Conservation (phyloP, 2,113 vertebrate genomes). For the Syngnathus scovelli region DNA sequence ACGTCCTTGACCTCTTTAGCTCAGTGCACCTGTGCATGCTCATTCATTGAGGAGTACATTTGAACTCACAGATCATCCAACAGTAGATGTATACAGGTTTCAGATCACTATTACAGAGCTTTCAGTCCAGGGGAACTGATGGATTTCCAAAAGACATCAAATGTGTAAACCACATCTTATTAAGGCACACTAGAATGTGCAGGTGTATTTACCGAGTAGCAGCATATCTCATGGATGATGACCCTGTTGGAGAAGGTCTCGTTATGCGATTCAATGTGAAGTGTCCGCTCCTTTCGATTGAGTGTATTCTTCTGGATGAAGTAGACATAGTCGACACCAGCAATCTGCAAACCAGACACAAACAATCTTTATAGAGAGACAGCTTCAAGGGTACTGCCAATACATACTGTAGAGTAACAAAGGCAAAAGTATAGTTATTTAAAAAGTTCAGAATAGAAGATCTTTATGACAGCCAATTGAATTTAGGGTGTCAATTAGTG, state of each 20-base stretch:
- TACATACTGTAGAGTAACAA: not conserved
- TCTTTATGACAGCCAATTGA: not conserved
- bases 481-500: not conserved
- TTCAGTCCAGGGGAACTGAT: slow-evolving; percentile 6
- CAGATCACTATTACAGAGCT: slow-evolving; percentile 14
- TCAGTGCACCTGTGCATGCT: slow-evolving; percentile 18
- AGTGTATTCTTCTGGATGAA: slow-evolving; percentile 93
- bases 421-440: not conserved
- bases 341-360: slow-evolving; percentile 71
- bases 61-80: slow-evolving; percentile 11
- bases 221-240: slow-evolving; percentile 89
- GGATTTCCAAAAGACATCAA: slow-evolving; percentile 20
- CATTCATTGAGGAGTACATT: slow-evolving; percentile 25
- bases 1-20: slow-evolving; percentile 59
- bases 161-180: not conserved
- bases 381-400: not conserved
- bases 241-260: slow-evolving; percentile 94
- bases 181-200: not conserved
- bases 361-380: too few species aligned
- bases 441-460: not conserved
- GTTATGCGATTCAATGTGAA: slow-evolving; percentile 93
- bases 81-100: slow-evolving; percentile 12
- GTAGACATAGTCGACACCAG: slow-evolving; percentile 94
- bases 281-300: slow-evolving; percentile 84
- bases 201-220: slow-evolving; percentile 82